These are phyloP conservation scores for Drosophila fulvimacula DNA, from an alignment of 2,888 invertebrate species.

Conservation along the genomic window DNA sequence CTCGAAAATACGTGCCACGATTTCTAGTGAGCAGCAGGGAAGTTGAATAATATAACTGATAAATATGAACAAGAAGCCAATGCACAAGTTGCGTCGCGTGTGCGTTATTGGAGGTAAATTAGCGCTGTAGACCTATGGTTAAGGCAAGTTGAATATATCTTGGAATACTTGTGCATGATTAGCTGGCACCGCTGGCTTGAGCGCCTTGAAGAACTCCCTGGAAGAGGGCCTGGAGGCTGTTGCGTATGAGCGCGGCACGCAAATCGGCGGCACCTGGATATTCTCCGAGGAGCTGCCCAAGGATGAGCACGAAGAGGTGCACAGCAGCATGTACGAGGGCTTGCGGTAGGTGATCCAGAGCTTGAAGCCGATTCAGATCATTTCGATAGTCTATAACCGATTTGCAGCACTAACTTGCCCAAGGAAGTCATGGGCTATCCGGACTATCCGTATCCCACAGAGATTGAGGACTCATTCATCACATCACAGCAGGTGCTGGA, in stretches of 20 bases:
- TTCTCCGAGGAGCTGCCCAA: constrained; percentile 91
- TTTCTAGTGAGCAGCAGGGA: background rate
- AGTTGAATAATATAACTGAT: background rate
- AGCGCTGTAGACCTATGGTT: background rate
- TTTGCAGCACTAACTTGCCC: constrained; percentile 94
- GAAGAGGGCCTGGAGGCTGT: constrained; percentile 86
- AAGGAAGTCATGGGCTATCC: constrained; percentile 97
- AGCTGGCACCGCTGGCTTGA: constrained; percentile 95
- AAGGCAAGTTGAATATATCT: background rate
- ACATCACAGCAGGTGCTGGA: constrained; percentile 90
- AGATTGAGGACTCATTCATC: constrained; percentile 89
- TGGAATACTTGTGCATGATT: constrained; percentile 1
- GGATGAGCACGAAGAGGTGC: constrained; percentile 92
- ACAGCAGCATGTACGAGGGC: constrained; percentile 96
- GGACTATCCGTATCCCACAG: constrained; percentile 91
- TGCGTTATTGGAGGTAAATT: constrained; percentile 89
- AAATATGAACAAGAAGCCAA: constrained; percentile 55
- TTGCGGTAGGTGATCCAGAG: constrained; percentile 88
- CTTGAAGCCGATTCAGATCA: background rate
- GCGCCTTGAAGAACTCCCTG: constrained; percentile 90
- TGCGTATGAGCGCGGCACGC: constrained; percentile 91
- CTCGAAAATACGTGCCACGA: background rate
- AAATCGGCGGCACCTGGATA: constrained; percentile 97
- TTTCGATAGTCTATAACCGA: background rate
- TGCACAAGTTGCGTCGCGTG: constrained; percentile 69